Percentiles rank a stretch among this genome's conserved stretches.
Evolutionary conservation across 2,888 invertebrate genomes (phyloP).

Genomic region (Hetaerina titia): DNA sequence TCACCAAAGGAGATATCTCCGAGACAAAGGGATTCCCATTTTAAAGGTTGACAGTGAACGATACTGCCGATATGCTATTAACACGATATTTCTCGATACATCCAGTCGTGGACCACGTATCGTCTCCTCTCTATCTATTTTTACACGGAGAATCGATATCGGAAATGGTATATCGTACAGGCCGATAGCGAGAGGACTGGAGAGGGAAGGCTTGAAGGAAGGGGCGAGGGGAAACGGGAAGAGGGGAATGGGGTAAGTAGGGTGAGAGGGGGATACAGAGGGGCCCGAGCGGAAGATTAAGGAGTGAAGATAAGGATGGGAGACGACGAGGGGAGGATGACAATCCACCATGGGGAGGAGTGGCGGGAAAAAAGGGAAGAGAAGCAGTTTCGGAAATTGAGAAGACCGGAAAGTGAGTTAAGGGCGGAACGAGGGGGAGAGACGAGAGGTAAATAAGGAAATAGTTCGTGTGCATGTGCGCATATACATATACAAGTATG

Average conservation of each 20-base stretch:
- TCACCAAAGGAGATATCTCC: too few species aligned
- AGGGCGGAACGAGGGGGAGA: slow-evolving; percentile 33
- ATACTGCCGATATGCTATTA: too few species aligned
- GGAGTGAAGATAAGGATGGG: too few species aligned
- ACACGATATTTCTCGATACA: too few species aligned
- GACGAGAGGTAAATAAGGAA: neutral
- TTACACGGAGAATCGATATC: too few species aligned
- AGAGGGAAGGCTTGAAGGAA: neutral
- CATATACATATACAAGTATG: too few species aligned
- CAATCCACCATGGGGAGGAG: neutral
- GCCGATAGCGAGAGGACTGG: neutral
- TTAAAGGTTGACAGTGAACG: too few species aligned
- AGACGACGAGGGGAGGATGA: neutral
- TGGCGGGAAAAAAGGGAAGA: neutral
- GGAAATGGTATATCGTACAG: neutral
- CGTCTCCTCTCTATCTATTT: too few species aligned
- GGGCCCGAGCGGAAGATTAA: neutral
- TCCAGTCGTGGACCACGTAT: too few species aligned
- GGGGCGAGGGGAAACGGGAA: neutral
- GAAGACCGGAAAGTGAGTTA: slow-evolving; percentile 66
- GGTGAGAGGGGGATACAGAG: neutral
- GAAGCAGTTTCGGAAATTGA: slow-evolving; percentile 61
- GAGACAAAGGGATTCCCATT: too few species aligned
- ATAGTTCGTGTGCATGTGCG: too few species aligned
- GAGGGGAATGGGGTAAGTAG: neutral